These are phyloP conservation scores for Entomobrya multifasciata DNA, from an alignment of 2,888 invertebrate species.

Conservation along the genomic window DNA sequence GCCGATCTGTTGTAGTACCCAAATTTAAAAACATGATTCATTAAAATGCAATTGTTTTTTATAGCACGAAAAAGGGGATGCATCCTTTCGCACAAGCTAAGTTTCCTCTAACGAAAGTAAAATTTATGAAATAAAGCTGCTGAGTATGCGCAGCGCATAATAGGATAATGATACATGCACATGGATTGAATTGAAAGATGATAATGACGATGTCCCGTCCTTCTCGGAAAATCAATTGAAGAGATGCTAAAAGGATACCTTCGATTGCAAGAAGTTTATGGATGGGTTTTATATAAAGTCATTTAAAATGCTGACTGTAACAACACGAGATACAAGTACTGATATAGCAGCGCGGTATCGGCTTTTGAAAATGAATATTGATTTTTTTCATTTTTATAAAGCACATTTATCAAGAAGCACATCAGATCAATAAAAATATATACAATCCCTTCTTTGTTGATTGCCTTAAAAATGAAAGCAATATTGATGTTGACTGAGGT, in stretches of 20 bases:
- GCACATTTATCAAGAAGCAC: not conserved
- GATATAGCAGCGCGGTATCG: no score
- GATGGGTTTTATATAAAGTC: no score
- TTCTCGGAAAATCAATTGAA: not conserved
- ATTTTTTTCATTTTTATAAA: not conserved
- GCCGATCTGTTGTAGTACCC: no score
- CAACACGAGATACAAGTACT: no score
- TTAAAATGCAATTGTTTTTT: constrained; percentile 5
- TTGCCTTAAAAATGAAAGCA: constrained; percentile 8
- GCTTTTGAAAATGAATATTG: constrained; percentile 20
- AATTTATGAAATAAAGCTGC: constrained; percentile 30
- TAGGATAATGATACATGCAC: constrained; percentile 38
- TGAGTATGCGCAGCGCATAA: not conserved
- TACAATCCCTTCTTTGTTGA: not conserved
- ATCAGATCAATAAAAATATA: not conserved
- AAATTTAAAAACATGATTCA: no score
- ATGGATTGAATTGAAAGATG: no score
- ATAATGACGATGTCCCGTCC: not conserved
- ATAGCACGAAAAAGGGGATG: not conserved
- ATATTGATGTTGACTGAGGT: not conserved
- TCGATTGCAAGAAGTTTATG: no score
- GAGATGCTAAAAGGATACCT: no score
- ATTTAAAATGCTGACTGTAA: no score
- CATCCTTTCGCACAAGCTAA: not conserved
- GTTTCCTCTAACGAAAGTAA: constrained; percentile 54